These are phyloP conservation scores for Halictus quadricinctus DNA, from an alignment of 2,888 invertebrate genomes.

Conservation along the genomic window DNA sequence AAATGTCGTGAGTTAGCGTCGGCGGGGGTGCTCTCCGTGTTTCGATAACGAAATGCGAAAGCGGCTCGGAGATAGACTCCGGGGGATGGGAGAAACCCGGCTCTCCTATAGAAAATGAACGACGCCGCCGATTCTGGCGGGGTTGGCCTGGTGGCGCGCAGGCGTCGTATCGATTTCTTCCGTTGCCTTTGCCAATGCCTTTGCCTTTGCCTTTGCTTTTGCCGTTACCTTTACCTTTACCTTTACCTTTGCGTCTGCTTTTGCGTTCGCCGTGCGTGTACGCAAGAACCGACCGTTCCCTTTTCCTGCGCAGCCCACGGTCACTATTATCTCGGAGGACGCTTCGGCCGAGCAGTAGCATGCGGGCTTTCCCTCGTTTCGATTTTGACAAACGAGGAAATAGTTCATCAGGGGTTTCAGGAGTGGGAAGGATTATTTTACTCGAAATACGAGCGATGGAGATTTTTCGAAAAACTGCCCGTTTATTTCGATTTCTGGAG, in stretches of 20 bases:
- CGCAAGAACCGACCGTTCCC: constrained; percentile 30
- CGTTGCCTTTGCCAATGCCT: constrained; percentile 35
- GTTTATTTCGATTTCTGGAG: background rate
- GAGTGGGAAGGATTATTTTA: background rate
- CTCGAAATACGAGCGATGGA: background rate
- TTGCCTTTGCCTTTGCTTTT: constrained; percentile 25
- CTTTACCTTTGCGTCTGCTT: constrained; percentile 30
- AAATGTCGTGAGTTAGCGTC: constrained; percentile 50
- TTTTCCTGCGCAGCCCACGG: background rate
- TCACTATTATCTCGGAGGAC: constrained; percentile 30
- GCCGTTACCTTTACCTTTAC: constrained; percentile 30
- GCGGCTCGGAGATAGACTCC: background rate
- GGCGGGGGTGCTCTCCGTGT: constrained; percentile 21
- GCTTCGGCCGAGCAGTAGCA: background rate
- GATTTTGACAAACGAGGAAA: no score
- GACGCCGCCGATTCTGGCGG: constrained; percentile 42
- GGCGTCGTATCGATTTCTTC: constrained; percentile 77
- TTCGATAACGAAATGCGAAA: constrained; percentile 40
- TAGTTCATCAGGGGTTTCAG: no score
- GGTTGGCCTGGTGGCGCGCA: constrained; percentile 69
- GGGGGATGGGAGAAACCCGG: constrained; percentile 33
- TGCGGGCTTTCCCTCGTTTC: background rate
- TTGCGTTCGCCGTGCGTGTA: constrained; percentile 34
- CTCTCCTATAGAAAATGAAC: constrained; percentile 38
- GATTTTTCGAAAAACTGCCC: background rate